Evolutionary conservation across 2,797 vertebrate genomes (phyloP).

Genomic region (Novumbra hubbsi): DNA sequence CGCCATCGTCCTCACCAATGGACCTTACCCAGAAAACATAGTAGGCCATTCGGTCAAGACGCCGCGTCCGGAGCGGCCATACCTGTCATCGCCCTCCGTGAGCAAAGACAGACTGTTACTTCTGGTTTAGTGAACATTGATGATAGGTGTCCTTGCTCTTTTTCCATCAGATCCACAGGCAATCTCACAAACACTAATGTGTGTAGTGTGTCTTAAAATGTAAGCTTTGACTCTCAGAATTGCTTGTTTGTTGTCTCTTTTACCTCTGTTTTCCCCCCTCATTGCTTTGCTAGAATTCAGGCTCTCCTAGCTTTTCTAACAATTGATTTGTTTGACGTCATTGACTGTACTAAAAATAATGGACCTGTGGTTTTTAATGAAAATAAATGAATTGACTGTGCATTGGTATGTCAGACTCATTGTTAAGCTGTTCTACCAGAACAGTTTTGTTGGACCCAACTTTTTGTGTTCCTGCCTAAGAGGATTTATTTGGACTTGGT

Average conservation of each 20-base stretch:
- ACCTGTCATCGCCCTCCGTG: slow-evolving; percentile 23
- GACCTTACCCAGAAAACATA: slow-evolving; percentile 56
- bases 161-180: neutral
- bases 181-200: neutral
- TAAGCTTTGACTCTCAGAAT: neutral
- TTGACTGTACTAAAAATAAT: slow-evolving; percentile 45
- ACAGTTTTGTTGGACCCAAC: no score
- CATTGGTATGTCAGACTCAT: slow-evolving; percentile 9
- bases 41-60: slow-evolving; percentile 58
- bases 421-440: neutral
- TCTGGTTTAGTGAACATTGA: slow-evolving; percentile 30
- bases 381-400: slow-evolving; percentile 53
- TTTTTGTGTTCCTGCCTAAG: no score
- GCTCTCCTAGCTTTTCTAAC: slow-evolving; percentile 33
- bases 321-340: slow-evolving; percentile 50
- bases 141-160: slow-evolving; percentile 6
- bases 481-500: no score
- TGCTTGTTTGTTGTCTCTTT: slow-evolving; percentile 40
- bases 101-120: slow-evolving; percentile 58
- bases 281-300: slow-evolving; percentile 45
- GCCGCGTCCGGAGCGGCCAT: slow-evolving; percentile 48
- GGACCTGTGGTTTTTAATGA: slow-evolving; percentile 52
- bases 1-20: slow-evolving; percentile 50
- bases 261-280: slow-evolving; percentile 26
- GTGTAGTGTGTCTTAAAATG: neutral